Percentiles rank a stretch among this genome's conserved stretches.
Evolutionary conservation across 2,888 invertebrate species (phyloP).

Genomic region (Odontomyia ornata): DNA sequence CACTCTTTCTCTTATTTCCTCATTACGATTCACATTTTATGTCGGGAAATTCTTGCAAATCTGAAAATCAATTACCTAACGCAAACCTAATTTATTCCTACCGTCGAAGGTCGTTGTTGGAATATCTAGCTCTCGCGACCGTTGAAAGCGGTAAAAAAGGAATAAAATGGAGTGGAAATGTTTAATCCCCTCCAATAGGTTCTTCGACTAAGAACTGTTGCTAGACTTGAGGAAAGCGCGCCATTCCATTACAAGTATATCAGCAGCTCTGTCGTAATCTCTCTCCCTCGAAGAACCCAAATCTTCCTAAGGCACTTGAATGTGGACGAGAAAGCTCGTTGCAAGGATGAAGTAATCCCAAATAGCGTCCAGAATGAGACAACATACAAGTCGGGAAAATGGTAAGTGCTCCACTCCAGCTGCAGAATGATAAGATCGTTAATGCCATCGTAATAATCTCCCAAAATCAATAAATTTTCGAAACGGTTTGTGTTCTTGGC

Average conservation of each 20-base stretch:
- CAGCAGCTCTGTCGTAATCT: constrained; percentile 1
- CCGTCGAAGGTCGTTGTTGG: no score
- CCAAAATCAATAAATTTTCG: constrained; percentile 34
- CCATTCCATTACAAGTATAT: not conserved
- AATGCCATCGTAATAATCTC: constrained; percentile 30
- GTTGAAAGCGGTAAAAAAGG: not conserved
- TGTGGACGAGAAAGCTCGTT: no score
- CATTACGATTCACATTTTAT: no score
- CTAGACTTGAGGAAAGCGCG: not conserved
- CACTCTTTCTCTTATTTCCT: no score
- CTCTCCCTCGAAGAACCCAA: not conserved
- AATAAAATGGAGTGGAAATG: not conserved
- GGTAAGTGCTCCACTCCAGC: no score
- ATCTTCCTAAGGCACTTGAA: no score
- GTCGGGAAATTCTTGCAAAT: constrained; percentile 13
- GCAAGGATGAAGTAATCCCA: no score
- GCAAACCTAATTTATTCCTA: constrained; percentile 29
- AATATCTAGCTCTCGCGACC: no score
- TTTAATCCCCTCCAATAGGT: not conserved
- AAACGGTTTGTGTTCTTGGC: not conserved
- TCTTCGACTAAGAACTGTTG: not conserved
- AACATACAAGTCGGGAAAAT: no score
- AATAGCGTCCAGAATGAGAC: no score
- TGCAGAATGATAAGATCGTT: constrained; percentile 7
- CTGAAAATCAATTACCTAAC: constrained; percentile 39